Evolutionary conservation across 2,797 vertebrate genomes (phyloP).

Genomic region (Cuniculus paca): DNA sequence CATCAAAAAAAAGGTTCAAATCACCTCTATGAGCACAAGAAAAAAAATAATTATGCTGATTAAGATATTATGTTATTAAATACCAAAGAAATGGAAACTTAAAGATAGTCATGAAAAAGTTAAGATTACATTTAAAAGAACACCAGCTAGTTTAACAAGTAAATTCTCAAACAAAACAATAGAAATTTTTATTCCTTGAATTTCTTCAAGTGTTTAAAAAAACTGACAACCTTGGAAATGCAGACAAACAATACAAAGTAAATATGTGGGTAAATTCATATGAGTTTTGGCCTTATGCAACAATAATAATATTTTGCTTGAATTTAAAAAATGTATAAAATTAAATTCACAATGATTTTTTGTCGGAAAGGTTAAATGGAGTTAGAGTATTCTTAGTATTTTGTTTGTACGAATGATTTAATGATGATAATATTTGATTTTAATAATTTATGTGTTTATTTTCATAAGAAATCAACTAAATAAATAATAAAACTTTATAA

Average conservation of each 20-base stretch:
- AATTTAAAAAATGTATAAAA: neutral
- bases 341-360: neutral
- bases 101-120: neutral
- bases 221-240: neutral
- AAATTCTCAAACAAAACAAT: neutral
- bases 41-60: neutral
- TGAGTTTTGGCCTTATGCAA: neutral
- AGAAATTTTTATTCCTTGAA: neutral
- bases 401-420: neutral
- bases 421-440: neutral
- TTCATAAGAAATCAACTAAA: neutral
- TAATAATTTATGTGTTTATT: neutral
- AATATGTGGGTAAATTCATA: neutral
- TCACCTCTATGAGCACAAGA: neutral
- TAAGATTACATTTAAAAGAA: neutral
- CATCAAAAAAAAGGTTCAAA: neutral
- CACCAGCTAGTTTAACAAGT: neutral
- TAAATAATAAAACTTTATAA: neutral
- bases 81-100: neutral
- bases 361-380: neutral
- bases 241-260: neutral
- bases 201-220: neutral
- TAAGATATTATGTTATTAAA: neutral
- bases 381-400: neutral
- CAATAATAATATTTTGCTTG: neutral